Base-by-base conservation (phyloP, 2,888 invertebrate genomes). In the Clepsis dumicolana region DNA sequence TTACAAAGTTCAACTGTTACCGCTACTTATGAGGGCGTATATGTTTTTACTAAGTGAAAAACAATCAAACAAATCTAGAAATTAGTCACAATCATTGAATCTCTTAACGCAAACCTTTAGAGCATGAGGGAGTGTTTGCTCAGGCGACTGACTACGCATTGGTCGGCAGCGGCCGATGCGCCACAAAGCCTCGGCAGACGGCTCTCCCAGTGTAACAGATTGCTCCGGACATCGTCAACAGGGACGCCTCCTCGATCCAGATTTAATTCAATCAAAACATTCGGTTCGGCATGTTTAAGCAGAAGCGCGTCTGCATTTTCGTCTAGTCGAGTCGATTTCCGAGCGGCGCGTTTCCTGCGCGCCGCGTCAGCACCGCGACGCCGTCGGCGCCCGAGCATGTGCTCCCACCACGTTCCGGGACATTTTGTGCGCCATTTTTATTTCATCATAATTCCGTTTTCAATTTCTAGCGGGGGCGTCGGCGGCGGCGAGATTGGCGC, bases 391-490 rank as follows among this genome's bases (percentile, higher is more conserved):
- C 67, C 56, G 65, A 71, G 71, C 65, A 72, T 57, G 62, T 59
- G 70, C 48, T 70, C 64, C 73, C 72, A 32, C 73, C 72, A 25
- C 71, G 74, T 76, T 78, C 71, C 69, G 65, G 70, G 72, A 72
- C 73, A 76, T 80, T 84, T 83, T 77, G 74, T 74, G 75, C 79
- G 76, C 76, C 80, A 83, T 87, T 91, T 89, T 90, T 89, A 90
- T 89, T 89, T 84, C 80, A 84, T 84, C 87, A 88, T 90, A 86
- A 91, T 90, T 88, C 82, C 84, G 83, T 88, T 93, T 91, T 92
- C 91, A 90, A 92, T 91, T 91, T 91, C 88, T 87, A 84, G 81
- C 84, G 80, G 77, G 75, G 76, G 80, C 76, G 78, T 80, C 77
- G 79, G 75, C 74, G 78, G 80, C 75, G 79, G 74, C 82, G 85